Conservation (phyloP, 2,113 vertebrate genomes). For the Poeciliopsis occidentalis region DNA sequence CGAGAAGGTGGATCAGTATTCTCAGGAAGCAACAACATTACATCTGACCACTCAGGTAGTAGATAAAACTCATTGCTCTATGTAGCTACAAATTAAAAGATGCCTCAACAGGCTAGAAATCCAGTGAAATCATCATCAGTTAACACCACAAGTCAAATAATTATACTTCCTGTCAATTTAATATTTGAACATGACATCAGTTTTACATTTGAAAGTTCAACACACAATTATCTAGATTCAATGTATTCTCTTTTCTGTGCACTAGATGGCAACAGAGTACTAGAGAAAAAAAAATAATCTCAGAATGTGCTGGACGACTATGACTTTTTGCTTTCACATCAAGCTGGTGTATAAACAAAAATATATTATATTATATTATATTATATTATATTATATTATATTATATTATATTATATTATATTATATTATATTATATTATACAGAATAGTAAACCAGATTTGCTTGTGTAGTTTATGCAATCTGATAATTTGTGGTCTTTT, state of each 20-base stretch:
- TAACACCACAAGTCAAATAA: background rate
- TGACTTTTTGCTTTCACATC: conserved; percentile 1
- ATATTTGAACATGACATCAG: background rate
- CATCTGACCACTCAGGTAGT: conserved; percentile 21
- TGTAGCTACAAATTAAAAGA: background rate
- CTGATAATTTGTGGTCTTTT: no score
- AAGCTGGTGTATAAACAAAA: no score
- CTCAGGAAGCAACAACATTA: conserved; percentile 39
- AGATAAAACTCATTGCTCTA: conserved; percentile 5
- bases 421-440: no score
- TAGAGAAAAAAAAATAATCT: background rate
- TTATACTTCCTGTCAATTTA: background rate
- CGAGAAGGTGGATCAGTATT: background rate
- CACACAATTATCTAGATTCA: background rate
- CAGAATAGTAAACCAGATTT: no score
- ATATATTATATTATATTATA: no score
- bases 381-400: no score
- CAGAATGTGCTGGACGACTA: conserved; percentile 28
- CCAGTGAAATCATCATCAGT: background rate
- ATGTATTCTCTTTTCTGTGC: conserved; percentile 19
- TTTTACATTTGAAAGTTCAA: background rate
- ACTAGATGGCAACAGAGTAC: conserved; percentile 33
- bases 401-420: no score
- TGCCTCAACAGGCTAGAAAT: background rate
- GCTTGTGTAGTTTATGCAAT: no score